Evolutionary conservation across 1,140 invertebrate genomes (phyloP).

Genomic region (Trinorchestia longiramus): DNA sequence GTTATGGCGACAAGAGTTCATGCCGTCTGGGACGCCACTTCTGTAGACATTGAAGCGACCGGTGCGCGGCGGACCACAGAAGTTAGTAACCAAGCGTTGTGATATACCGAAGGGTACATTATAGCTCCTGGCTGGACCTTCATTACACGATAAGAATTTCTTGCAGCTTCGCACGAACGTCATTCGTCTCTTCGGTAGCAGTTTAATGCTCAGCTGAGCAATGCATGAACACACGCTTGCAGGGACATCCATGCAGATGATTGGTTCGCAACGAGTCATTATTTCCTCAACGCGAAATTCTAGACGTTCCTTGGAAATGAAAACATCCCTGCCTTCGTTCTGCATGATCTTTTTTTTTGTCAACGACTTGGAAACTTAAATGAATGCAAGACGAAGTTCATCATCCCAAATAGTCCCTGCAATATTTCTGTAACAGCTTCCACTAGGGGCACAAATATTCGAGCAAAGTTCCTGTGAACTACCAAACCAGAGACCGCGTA

Average conservation of each 20-base stretch:
- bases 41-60: neutral
- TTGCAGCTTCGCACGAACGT: neutral
- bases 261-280: neutral
- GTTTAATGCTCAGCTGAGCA: slow-evolving; percentile 44
- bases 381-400: neutral
- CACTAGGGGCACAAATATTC: neutral
- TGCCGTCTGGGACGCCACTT: neutral
- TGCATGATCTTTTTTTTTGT: neutral
- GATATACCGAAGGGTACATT: neutral
- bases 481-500: no score
- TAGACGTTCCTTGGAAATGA: neutral
- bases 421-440: neutral
- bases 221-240: slow-evolving; percentile 5
- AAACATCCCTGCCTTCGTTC: neutral
- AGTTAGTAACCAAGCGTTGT: slow-evolving; percentile 1
- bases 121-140: slow-evolving; percentile 18
- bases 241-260: slow-evolving; percentile 14
- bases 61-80: neutral
- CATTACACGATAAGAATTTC: slow-evolving; percentile 46
- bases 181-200: slow-evolving; percentile 51
- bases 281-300: slow-evolving; percentile 3
- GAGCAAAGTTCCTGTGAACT: neutral
- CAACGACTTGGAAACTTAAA: neutral
- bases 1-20: slow-evolving; percentile 47
- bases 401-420: neutral